Base-by-base conservation (phyloP, 2,888 invertebrate species). In the Zygothrica quintamaculata region DNA sequence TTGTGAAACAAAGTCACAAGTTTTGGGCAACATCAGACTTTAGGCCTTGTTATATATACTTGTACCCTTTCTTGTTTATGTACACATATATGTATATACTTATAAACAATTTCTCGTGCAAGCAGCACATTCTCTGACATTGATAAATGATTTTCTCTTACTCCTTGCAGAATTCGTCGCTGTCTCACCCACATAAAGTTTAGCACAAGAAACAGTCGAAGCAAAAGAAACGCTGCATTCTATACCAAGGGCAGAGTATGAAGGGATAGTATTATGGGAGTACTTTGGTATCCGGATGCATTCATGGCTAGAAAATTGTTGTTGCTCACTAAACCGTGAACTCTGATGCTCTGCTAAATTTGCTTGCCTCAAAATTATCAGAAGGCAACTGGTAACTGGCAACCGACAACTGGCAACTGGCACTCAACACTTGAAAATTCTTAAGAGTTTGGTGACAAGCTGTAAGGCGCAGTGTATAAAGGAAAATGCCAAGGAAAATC, bases 1-100 rank as follows among this genome's bases (percentile, higher is more conserved):
- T 84, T 85, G 84, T 65, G 69, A 85, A 84, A 84, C 87, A 87
- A 87, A 85, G 87, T 87, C 84, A 48, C 60, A 81, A 87, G 87
- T 82, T 82, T 77, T 52, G 65, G 68, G 69, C 44, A 74, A 57
- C 66, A 43, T 51, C 58, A 40, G 48, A 47, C 58, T 42, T 5
- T 22, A 29, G 29, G 29, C 9, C n/a, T 29, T 29, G 26, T 4
- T 6, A 26, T 8, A 29, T 22, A n/a, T 9, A 5, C 29, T n/a
- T 29, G 9, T n/a, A 29, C 1, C 29, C 29, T n/a, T 8, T 36
- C 55, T 29, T 36, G 18, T 5, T 5, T 22, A 22, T 48, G 34
- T 48, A 37, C 42, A 22, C 40, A 16, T 31, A 12, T 13, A 12
- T 8, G 26, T n/a, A n/a, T n/a, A n/a, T n/a, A n/a, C n/a, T n/a